These are phyloP conservation scores for Todus mexicanus DNA, from an alignment of 2,797 vertebrate genomes.

Conservation along the genomic window DNA sequence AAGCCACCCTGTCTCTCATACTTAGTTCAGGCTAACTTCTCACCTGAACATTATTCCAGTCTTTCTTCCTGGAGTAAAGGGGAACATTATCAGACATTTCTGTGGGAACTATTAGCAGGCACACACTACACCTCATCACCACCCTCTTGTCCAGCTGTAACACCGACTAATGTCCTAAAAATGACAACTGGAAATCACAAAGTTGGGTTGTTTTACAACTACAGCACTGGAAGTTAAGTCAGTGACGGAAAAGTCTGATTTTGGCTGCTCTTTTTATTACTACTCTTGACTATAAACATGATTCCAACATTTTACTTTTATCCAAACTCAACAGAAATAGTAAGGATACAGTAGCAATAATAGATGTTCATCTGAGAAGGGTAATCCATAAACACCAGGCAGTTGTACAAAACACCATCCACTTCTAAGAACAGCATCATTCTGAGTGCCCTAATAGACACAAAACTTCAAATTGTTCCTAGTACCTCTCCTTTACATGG, in stretches of 20 bases:
- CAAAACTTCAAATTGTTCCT: not conserved
- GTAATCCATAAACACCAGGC: not conserved
- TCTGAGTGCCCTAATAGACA: not conserved
- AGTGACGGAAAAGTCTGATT: not conserved
- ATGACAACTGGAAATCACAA: not conserved
- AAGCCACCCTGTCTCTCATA: not conserved
- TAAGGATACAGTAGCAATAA: not conserved
- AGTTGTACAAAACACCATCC: not conserved
- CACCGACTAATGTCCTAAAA: not conserved
- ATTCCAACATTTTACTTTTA: not conserved
- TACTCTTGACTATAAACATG: not conserved
- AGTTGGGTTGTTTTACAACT: not conserved
- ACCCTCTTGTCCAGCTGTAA: not conserved
- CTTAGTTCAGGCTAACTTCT: not conserved
- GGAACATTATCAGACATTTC: not conserved
- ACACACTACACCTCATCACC: not conserved
- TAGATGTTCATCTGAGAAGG: not conserved
- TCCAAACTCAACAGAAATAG: not conserved
- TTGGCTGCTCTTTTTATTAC: not conserved
- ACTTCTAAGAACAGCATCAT: not conserved
- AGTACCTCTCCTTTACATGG: not conserved
- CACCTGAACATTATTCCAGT: not conserved
- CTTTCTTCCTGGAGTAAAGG: not conserved
- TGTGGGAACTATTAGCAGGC: not conserved
- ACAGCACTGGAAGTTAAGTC: not conserved